These are phyloP conservation scores for Schizaphis graminum DNA, from an alignment of 2,888 invertebrate species.

Conservation along the genomic window DNA sequence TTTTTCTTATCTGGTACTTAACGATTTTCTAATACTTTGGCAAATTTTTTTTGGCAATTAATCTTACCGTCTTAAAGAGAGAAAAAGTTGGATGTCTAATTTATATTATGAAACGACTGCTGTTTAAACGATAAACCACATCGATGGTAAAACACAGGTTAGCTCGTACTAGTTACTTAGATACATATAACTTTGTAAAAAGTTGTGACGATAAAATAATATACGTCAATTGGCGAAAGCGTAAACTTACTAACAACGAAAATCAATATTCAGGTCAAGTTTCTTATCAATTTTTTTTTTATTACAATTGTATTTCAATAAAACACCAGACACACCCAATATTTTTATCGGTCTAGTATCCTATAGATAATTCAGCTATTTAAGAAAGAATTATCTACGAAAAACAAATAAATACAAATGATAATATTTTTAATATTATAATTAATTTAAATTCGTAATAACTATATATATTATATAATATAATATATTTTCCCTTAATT, in stretches of 20 bases:
- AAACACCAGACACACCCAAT: background rate
- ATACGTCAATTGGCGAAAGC: background rate
- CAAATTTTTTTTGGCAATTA: conserved; percentile 3
- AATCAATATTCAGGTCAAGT: background rate
- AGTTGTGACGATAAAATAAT: conserved; percentile 10
- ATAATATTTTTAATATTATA: background rate
- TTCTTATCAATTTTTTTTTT: background rate
- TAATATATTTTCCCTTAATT: background rate
- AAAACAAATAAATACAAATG: background rate
- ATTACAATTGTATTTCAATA: background rate
- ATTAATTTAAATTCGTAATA: background rate
- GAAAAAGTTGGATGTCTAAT: background rate
- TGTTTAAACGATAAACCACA: background rate
- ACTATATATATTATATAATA: background rate
- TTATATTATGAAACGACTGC: background rate
- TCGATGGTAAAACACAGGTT: background rate
- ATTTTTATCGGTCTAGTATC: background rate
- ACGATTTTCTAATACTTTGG: background rate
- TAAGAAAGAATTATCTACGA: background rate
- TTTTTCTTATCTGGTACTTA: background rate
- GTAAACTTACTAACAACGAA: background rate
- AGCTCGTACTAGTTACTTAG: background rate
- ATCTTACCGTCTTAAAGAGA: background rate
- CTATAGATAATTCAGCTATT: background rate
- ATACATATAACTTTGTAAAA: background rate